Evolutionary conservation across 2,797 vertebrate genomes (phyloP), one percentile per base, ranked within the genome.

Genomic region (Xerus rutilus): DNA sequence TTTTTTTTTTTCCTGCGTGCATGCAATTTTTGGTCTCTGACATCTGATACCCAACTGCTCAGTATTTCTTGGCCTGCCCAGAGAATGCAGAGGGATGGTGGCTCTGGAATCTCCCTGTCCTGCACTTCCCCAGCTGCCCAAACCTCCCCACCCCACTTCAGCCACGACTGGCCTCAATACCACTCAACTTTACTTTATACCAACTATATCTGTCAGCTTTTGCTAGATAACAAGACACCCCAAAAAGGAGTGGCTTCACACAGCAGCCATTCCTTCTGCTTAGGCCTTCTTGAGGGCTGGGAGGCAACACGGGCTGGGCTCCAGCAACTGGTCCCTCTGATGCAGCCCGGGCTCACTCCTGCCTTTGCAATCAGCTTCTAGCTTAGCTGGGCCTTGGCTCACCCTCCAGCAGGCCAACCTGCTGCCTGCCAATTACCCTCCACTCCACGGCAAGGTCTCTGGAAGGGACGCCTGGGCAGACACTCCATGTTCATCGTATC

Each of bases 1-100:
- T 94, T 86, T 65, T 84, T 10, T 69, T 95, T 96, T 94, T 89
- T 73, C 69, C 86, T 98, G 74, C 97, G 95, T 97, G 90, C 96
- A 97, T 91, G 94, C 54, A 97, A 97, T 96, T 98, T 98, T 97
- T 54, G 70, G 90, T 95, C 89, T 82, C 95, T 96, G 81, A 98
- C 96, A 97, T 96, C 95, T 10, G 86, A 97, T 96, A 93, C 89
- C 97, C 97, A 69, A 0, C 90, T 91, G 93, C 96, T 97, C 96
- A 94, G 95, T 93, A 96, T 91, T 97, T 97, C 96, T 94, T 82
- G 92, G 92, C 94, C 76, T 23, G 95, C 96, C 97, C 85, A 2
- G 86, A 85, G 94, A 92, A 83, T 0, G 0, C 30, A 74, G 83
- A 95, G 93, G 35, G 32, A 3, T 1, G 25, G 35, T 5, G 2